phyloP scores from a whole-genome alignment of 2,888 invertebrate genomes.

The Troglohyphantes excavatus region DNA sequence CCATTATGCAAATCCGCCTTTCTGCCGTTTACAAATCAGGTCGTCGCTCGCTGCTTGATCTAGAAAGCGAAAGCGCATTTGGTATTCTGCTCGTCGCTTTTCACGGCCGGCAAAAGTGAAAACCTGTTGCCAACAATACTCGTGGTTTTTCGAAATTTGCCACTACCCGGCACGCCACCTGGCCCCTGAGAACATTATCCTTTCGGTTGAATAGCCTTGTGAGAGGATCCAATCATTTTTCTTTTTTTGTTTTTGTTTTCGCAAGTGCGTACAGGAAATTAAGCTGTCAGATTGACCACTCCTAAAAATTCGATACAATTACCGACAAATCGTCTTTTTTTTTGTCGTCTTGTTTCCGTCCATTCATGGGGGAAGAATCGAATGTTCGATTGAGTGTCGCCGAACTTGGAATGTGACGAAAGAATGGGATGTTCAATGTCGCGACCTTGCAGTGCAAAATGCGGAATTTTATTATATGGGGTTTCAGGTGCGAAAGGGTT shows the following conservation, averaged over 20 bases:
- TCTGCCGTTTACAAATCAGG: slow-evolving; percentile 9
- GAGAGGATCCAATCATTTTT: slow-evolving; percentile 56
- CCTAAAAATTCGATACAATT: slow-evolving; percentile 67
- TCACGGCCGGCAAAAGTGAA: slow-evolving; percentile 16
- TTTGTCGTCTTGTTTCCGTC: neutral
- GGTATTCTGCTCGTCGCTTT: neutral
- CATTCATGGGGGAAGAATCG: slow-evolving; percentile 18
- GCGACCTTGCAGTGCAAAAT: slow-evolving; percentile 33
- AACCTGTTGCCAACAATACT: slow-evolving; percentile 58
- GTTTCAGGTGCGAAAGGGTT: too few species aligned
- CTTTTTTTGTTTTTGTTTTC: too few species aligned
- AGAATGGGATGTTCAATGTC: slow-evolving; percentile 12
- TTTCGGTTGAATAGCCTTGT: slow-evolving; percentile 54
- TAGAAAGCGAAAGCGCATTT: slow-evolving; percentile 36
- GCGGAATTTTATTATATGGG: too few species aligned
- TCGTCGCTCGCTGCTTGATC: slow-evolving; percentile 11
- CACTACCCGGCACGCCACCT: slow-evolving; percentile 9
- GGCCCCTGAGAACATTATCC: slow-evolving; percentile 27
- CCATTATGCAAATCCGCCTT: slow-evolving; percentile 4
- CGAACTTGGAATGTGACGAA: neutral
- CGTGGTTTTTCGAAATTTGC: slow-evolving; percentile 14
- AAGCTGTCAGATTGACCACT: slow-evolving; percentile 75
- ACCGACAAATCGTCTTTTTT: slow-evolving; percentile 21
- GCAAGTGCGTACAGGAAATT: slow-evolving; percentile 64
- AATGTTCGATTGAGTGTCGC: slow-evolving; percentile 15